Evolutionary conservation across 1,140 invertebrate species (phyloP).

Genomic region (Maniola jurtina): DNA sequence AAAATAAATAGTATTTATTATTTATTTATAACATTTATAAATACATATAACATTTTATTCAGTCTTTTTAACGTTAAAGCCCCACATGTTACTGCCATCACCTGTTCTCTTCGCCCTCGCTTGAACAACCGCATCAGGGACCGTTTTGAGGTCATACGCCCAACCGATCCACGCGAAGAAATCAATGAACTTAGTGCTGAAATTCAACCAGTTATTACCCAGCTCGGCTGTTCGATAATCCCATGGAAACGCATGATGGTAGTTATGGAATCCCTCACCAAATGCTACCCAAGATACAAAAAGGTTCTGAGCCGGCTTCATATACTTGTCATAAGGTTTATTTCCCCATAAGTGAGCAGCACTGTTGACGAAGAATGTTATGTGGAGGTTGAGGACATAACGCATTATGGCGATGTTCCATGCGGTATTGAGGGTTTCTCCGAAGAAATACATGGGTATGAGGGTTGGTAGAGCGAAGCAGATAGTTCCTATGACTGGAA

Average conservation of each 20-base stretch:
- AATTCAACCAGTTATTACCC: slow-evolving; percentile 74
- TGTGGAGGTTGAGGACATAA: slow-evolving; percentile 36
- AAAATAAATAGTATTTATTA: too few species aligned
- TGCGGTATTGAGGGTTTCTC: slow-evolving; percentile 32
- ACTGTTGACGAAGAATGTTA: slow-evolving; percentile 40
- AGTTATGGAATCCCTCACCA: slow-evolving; percentile 45
- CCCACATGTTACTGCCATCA: slow-evolving; percentile 59
- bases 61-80: not conserved
- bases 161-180: slow-evolving; percentile 77
- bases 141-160: slow-evolving; percentile 89
- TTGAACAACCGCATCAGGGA: slow-evolving; percentile 81
- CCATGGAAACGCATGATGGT: slow-evolving; percentile 40
- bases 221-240: slow-evolving; percentile 86
- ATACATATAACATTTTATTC: too few species aligned
- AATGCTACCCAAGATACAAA: slow-evolving; percentile 25
- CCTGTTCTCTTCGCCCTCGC: slow-evolving; percentile 84
- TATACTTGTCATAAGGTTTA: slow-evolving; percentile 39
- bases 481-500: slow-evolving; percentile 39
- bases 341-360: slow-evolving; percentile 40
- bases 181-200: slow-evolving; percentile 77
- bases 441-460: slow-evolving; percentile 43
- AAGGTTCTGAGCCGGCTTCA: slow-evolving; percentile 32
- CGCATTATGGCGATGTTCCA: slow-evolving; percentile 35
- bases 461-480: slow-evolving; percentile 44
- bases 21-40: too few species aligned